Conservation (phyloP, 35 echinoderm and acorn worm species). For the Chiridota heheva region DNA sequence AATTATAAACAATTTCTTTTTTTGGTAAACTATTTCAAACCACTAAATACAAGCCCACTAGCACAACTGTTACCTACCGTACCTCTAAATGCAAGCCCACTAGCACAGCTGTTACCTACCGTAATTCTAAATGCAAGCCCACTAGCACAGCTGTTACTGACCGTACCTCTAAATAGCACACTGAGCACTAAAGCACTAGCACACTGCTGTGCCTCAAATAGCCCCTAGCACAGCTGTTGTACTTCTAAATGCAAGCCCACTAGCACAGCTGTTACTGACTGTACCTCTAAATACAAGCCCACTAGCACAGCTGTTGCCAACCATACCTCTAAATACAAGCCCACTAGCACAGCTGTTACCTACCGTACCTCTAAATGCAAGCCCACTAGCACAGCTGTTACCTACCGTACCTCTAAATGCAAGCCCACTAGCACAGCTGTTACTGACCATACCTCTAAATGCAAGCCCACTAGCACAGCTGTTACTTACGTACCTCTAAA, state of each 20-base stretch:
- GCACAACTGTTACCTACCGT: not conserved
- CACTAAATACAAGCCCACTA: not conserved
- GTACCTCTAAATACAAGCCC: too few relatives aligned
- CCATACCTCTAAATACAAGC: not conserved
- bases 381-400: not conserved
- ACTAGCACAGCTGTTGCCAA: too few relatives aligned
- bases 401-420: not conserved
- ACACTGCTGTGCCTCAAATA: too few relatives aligned
- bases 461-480: too few relatives aligned
- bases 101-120: not conserved
- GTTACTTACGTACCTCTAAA: too few relatives aligned
- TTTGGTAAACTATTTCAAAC: too few relatives aligned
- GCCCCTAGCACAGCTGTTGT: too few relatives aligned
- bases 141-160: not conserved
- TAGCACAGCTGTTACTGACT: too few relatives aligned
- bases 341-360: not conserved
- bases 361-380: not conserved
- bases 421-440: not conserved
- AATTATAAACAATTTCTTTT: not conserved
- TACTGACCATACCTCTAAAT: not conserved
- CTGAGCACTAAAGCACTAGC: too few relatives aligned
- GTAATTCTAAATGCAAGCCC: not conserved
- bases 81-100: not conserved
- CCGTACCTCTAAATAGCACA: too few relatives aligned
- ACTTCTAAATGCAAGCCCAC: too few relatives aligned